These are phyloP conservation scores for Mya arenaria DNA, from an alignment of 1,140 invertebrate genomes.

Conservation along the genomic window DNA sequence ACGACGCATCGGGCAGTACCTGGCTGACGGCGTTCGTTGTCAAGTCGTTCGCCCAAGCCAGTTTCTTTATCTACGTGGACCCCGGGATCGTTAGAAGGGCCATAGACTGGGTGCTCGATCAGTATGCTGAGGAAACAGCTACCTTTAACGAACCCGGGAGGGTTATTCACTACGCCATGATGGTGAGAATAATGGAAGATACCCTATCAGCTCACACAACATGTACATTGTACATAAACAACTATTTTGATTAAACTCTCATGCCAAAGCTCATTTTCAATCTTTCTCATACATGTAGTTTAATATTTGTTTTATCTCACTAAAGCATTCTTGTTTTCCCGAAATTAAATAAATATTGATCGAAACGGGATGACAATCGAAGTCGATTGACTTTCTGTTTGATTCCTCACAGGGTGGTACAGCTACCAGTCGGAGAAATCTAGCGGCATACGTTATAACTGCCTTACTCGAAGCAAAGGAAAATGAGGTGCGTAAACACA, in stretches of 20 bases:
- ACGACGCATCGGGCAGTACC: slow-evolving; percentile 91
- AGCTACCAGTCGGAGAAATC: slow-evolving; percentile 75
- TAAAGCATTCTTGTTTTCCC: too few relatives aligned
- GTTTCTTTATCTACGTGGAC: slow-evolving; percentile 90
- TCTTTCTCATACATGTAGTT: too few relatives aligned
- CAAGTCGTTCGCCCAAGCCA: slow-evolving; percentile 92
- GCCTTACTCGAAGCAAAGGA: slow-evolving; percentile 81
- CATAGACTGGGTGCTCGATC: slow-evolving; percentile 89
- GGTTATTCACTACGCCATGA: slow-evolving; percentile 77
- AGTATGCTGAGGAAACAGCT: too few relatives aligned
- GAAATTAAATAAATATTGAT: too few relatives aligned
- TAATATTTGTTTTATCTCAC: too few relatives aligned
- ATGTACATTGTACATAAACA: too few relatives aligned
- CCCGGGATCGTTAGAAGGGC: slow-evolving; percentile 86
- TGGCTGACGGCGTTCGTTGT: slow-evolving; percentile 89
- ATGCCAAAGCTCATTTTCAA: too few relatives aligned
- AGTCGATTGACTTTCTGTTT: neutral
- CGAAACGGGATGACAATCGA: neutral
- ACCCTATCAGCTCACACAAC: too few relatives aligned
- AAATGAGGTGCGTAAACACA: too few relatives aligned
- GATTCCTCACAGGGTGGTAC: slow-evolving; percentile 88
- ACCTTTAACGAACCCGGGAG: too few relatives aligned
- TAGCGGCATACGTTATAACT: slow-evolving; percentile 78
- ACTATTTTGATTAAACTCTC: too few relatives aligned
- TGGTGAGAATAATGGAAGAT: too few relatives aligned